Evolutionary conservation across 1,140 invertebrate genomes (phyloP).

Genomic region (Varroa destructor): DNA sequence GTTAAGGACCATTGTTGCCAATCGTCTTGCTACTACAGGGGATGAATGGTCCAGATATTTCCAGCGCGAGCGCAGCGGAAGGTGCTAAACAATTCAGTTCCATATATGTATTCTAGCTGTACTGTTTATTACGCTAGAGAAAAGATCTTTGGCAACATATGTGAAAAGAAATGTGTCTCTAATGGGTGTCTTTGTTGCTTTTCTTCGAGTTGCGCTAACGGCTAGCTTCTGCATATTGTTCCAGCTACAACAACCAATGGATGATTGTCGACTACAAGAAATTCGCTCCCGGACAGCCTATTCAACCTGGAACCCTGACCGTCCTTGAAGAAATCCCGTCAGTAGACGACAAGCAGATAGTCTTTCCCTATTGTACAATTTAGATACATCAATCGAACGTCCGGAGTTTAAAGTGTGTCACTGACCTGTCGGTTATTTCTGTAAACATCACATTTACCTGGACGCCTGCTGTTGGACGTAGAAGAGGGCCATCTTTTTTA

Average conservation of each 20-base stretch:
- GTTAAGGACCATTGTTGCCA: slow-evolving; percentile 67
- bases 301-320: slow-evolving; percentile 51
- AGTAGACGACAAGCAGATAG: slow-evolving; percentile 38
- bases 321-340: slow-evolving; percentile 71
- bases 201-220: neutral
- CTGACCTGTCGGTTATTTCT: too few species aligned
- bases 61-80: slow-evolving; percentile 56
- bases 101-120: neutral
- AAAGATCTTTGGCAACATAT: neutral
- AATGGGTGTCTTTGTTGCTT: slow-evolving; percentile 26
- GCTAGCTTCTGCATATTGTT: slow-evolving; percentile 28
- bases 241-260: slow-evolving; percentile 74
- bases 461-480: too few species aligned
- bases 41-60: slow-evolving; percentile 54
- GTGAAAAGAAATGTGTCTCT: too few species aligned
- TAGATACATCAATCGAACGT: too few species aligned
- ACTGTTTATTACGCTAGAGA: neutral
- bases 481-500: too few species aligned
- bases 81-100: slow-evolving; percentile 41
- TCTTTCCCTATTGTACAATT: slow-evolving; percentile 38
- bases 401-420: too few species aligned
- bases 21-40: slow-evolving; percentile 58
- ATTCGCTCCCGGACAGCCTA: slow-evolving; percentile 45
- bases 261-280: slow-evolving; percentile 59
- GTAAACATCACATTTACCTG: too few species aligned